Percentiles rank a stretch among this genome's conserved stretches.
Conservation (phyloP, 2,797 vertebrate genomes). For the Acrocephalus scirpaceus region DNA sequence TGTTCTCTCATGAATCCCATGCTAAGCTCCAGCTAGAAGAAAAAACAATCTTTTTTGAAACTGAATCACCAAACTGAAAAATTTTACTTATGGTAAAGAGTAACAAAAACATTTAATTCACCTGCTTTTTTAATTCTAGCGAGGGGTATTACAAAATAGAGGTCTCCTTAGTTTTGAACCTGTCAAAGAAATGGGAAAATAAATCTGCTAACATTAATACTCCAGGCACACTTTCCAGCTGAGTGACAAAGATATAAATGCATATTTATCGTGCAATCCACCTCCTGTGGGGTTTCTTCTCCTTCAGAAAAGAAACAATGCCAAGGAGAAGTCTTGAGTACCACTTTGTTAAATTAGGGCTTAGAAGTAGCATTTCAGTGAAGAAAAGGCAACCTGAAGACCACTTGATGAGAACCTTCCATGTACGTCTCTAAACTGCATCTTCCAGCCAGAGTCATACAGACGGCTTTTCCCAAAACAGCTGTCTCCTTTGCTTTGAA, state of each 20-base stretch:
- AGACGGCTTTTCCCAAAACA: not conserved
- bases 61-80: not conserved
- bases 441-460: not conserved
- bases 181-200: not conserved
- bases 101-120: not conserved
- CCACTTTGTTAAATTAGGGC: not conserved
- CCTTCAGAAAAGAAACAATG: not conserved
- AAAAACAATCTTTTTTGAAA: not conserved
- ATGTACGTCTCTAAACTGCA: fast-evolving
- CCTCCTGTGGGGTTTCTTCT: not conserved
- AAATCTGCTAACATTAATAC: not conserved
- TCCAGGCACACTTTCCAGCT: not conserved
- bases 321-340: not conserved
- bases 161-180: not conserved
- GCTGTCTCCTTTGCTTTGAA: not conserved
- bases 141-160: not conserved
- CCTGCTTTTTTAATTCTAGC: not conserved
- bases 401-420: not conserved
- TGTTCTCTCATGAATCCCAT: not conserved
- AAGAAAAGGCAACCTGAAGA: not conserved
- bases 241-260: not conserved
- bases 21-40: not conserved
- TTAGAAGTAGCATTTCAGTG: not conserved
- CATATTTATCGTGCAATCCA: not conserved
- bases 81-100: not conserved